phyloP scores from a whole-genome alignment of 1,140 invertebrate genomes.

The Papilio aristodemus region DNA sequence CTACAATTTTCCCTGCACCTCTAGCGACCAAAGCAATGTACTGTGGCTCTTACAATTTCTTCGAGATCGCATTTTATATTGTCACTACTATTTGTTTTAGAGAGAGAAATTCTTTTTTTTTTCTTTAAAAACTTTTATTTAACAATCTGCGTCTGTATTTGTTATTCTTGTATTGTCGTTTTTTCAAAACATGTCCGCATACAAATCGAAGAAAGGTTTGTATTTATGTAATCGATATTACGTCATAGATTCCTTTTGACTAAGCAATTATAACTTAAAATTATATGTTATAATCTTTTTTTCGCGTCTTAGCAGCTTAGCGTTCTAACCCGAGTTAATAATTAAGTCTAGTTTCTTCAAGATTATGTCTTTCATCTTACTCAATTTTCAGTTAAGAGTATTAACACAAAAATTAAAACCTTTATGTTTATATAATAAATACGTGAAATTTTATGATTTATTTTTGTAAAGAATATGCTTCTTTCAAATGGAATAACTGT shows the following conservation, averaged over 20 bases:
- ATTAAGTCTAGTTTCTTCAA: no score
- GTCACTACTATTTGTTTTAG: no score
- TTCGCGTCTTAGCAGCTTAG: no score
- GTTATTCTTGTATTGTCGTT: background rate
- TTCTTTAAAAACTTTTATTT: background rate
- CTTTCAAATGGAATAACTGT: no score
- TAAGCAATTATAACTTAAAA: background rate
- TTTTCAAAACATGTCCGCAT: constrained; percentile 17
- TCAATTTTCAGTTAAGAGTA: no score
- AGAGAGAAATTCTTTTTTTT: background rate
- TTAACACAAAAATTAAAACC: no score
- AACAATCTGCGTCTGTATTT: background rate
- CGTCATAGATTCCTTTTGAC: background rate
- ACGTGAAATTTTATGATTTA: no score
- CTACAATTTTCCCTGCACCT: constrained; percentile 5
- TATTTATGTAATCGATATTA: constrained; percentile 2
- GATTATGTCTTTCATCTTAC: no score
- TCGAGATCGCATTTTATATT: background rate
- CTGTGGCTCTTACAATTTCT: background rate
- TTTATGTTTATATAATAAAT: no score
- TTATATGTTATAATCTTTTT: no score
- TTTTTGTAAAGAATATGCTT: no score
- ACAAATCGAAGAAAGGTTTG: constrained; percentile 10
- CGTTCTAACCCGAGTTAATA: no score
- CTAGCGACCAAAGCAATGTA: background rate